These are phyloP conservation scores for Bombus breviceps DNA, from an alignment of 1,140 invertebrate genomes.

Conservation along the genomic window DNA sequence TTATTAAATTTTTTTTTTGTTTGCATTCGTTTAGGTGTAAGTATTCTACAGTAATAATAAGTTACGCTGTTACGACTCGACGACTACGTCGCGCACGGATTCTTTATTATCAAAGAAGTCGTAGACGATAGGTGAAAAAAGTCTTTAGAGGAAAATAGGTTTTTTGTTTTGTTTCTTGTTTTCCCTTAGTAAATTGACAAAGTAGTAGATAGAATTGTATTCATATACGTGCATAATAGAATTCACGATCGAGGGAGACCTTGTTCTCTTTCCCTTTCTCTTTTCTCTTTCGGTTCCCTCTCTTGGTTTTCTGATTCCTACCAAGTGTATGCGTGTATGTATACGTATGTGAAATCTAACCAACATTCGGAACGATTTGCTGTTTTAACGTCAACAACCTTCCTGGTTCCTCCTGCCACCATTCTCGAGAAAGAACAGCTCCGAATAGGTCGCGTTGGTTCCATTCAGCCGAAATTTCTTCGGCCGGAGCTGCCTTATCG, in stretches of 20 bases:
- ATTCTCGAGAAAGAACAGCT: neutral
- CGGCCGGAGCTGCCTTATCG: neutral
- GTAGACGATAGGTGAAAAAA: slow-evolving; percentile 76
- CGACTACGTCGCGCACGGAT: slow-evolving; percentile 57
- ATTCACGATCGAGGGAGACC: slow-evolving; percentile 23
- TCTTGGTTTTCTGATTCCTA: neutral
- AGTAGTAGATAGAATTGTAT: slow-evolving; percentile 74
- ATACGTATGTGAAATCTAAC: slow-evolving; percentile 1
- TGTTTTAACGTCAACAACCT: neutral
- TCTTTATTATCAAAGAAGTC: slow-evolving; percentile 60
- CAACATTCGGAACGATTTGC: slow-evolving; percentile 5
- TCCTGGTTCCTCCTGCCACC: slow-evolving; percentile 3
- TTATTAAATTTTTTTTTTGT: slow-evolving; percentile 30
- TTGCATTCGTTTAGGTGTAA: slow-evolving; percentile 44
- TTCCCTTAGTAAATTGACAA: slow-evolving; percentile 76
- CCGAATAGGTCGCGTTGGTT: neutral
- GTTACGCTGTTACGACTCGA: slow-evolving; percentile 55
- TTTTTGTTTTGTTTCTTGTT: slow-evolving; percentile 41
- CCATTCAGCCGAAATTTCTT: slow-evolving; percentile 1
- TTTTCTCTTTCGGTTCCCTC: neutral
- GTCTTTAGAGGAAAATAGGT: slow-evolving; percentile 79
- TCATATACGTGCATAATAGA: slow-evolving; percentile 45
- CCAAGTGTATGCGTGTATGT: neutral
- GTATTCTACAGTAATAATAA: slow-evolving; percentile 57
- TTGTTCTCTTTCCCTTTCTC: neutral